Base-by-base conservation (phyloP, 2,113 vertebrate species). In the Coryphaenoides rupestris region DNA sequence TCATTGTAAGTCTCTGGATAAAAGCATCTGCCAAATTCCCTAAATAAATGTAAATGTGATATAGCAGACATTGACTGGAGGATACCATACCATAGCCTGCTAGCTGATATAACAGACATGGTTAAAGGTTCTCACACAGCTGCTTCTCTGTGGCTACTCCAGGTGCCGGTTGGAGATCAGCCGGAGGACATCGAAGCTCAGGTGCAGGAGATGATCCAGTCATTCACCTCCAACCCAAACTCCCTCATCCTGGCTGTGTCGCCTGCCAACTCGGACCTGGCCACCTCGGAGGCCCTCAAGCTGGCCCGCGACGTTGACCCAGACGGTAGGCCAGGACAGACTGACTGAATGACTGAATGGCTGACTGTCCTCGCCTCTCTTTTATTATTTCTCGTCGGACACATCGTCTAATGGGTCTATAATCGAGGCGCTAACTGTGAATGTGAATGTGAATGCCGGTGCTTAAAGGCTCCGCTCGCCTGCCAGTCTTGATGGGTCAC, bases 101-200 rank as follows among this genome's bases (percentile, higher is more conserved):
- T 33, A 33, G 28, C 5, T 3, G 28, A 33, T 33, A 10, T 33
- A 1, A 33, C 28, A 33, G 28, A 33, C 28, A 3, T 33, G 24
- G 24, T 26, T 26, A 26, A 47, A 47, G 46, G 46, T 47, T 16
- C 2, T 47, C 46, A 47, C 12, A 47, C 46, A 26, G 46, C 46
- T 47, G 2, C n/a, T 16, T 13, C 15, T 13, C 3, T 12, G 46
- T 75, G 70, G 15, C 73, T 24, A 5, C 56, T 19, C 33, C 68
- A 92, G 90, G 90, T 92, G 65, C 91, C 92, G 19, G 91, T 92
- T 17, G 91, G 92, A 12, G 91, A 93, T 62, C 91, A 93, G 78
- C 90, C 92, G 52, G 88, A 89, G 28, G 90, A 93, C 73, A 92
- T 92, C 0, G 92, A 92, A 63, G 57, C 69, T 55, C 92, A 91